Percentiles rank a stretch among this genome's conserved stretches.
phyloP scores from a whole-genome alignment of 2,113 vertebrate genomes.

The Leucosticte australis region DNA sequence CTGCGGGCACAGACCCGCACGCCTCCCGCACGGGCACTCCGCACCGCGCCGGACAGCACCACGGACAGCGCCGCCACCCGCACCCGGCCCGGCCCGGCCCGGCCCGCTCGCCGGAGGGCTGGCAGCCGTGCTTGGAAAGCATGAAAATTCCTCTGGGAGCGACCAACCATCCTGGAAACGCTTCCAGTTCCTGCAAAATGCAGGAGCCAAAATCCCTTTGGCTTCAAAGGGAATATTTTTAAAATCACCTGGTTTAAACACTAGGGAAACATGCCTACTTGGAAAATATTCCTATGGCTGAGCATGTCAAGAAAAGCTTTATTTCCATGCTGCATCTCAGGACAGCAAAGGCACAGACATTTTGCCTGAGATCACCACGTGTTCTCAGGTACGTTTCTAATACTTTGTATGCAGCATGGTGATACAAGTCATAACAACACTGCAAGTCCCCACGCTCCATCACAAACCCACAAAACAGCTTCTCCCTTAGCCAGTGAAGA shows the following conservation, averaged over 20 bases:
- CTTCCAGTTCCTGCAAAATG: fast-evolving
- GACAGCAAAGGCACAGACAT: background rate
- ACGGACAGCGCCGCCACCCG: slow-evolving; percentile 80
- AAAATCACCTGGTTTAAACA: background rate
- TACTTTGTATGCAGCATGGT: fast-evolving
- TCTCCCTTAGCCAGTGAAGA: background rate
- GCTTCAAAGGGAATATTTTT: background rate
- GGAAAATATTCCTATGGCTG: background rate
- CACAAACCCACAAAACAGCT: background rate
- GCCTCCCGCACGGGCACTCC: background rate
- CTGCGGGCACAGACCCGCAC: too few species aligned
- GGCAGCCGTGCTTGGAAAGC: fast-evolving
- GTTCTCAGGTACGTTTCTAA: background rate
- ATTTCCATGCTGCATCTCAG: background rate
- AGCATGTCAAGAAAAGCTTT: background rate
- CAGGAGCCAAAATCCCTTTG: background rate
- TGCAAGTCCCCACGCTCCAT: background rate
- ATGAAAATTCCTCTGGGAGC: fast-evolving
- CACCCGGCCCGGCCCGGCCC: background rate
- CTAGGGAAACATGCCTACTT: background rate
- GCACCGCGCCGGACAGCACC: slow-evolving; percentile 75
- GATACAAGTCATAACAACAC: fast-evolving
- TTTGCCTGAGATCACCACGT: background rate
- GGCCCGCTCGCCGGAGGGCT: fast-evolving
- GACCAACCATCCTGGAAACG: background rate